Base-by-base conservation (phyloP, 2,888 invertebrate genomes). In the Macaria liturata region DNA sequence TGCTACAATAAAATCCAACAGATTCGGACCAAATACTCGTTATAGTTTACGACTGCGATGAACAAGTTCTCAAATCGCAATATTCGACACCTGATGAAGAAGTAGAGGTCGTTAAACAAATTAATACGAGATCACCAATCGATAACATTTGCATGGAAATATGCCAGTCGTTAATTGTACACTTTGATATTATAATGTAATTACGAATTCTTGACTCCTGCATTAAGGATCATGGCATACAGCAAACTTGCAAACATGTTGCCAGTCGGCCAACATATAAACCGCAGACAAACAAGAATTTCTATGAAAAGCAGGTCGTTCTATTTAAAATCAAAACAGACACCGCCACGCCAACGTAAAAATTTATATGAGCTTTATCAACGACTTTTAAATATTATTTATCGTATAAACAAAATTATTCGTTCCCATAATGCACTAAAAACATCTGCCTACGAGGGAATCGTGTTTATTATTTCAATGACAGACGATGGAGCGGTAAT, bases 111-210 rank as follows among this genome's bases (percentile, higher is more conserved):
- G 61, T 76, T 71, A 78, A 78, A 70, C 72, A 73, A 80, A 81
- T 78, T 74, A 78, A 81, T 79, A 69, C 67, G 64, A 73, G 66
- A 75, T 75, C 72, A 71, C 67, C 71, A 62, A 74, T 69, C 69
- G 72, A 78, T 79, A 75, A 75, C 74, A 79, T 78, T 74, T 67
- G 74, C 72, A 82, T 80, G 72, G 69, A 78, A 76, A 83, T 81
- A 67, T 70, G 62, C 70, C 57, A 54, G 66, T 66, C 70, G 70
- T 69, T 76, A 72, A 80, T 80, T 76, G 74, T 67, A 67, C 55
- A 62, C 54, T 57, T 49, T 57, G 57, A 68, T 71, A 66, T 65
- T 20, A 20, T 20, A 48, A 54, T n/a, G 31, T 51, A 59, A 60
- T 59, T 46, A 59, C 52, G 47, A 46, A 32, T 46, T 44, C 8